Base-by-base conservation (phyloP, 2,113 vertebrate species). In the Bujurquina vittata region DNA sequence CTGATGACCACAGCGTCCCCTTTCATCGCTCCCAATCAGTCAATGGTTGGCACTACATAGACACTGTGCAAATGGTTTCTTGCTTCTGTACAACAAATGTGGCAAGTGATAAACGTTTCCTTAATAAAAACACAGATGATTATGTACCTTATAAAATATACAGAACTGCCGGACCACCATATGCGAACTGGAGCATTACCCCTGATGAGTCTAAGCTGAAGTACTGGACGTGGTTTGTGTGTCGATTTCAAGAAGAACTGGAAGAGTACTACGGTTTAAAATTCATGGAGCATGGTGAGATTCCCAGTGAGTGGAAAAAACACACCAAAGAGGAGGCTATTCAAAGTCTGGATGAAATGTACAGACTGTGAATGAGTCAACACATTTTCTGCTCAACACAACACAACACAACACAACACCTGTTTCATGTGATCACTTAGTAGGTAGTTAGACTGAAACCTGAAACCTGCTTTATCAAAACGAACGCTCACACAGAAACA, bases 181-280 rank as follows among this genome's bases (percentile, higher is more conserved):
- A 14, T 73, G 92, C 80, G 20, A 80, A 1, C 0, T 96, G 96
- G 95, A 86, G 20, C 0, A 96, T 97, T 33, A 89, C 85, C 3
- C 26, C 95, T 3, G 95, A 96, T 55, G 0, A 43, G 8, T 95
- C 96, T 2, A 81, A 77, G 1, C 92, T 94, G 52, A 4, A 0
- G 0, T 96, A 96, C 35, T 96, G 96, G 96, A 96, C 94, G 82
- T 96, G 96, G 96, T 96, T 96, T 92, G 67, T 96, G 14, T 95
- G 23, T 65, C 89, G 7, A 20, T 97, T 96, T 91, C 88, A 84
- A 15, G 7, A 10, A 15, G 3, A 96, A 0, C 22, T 96, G 4
- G 95, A 97, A 75, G 1, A 74, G 0, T 0, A 4, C 2, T 84
- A 93, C 43, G 0, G 20, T 0, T 5, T 20, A n/a, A 94, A 76